phyloP scores from a whole-genome alignment of 2,888 invertebrate genomes.

The Geotrupes spiniger region DNA sequence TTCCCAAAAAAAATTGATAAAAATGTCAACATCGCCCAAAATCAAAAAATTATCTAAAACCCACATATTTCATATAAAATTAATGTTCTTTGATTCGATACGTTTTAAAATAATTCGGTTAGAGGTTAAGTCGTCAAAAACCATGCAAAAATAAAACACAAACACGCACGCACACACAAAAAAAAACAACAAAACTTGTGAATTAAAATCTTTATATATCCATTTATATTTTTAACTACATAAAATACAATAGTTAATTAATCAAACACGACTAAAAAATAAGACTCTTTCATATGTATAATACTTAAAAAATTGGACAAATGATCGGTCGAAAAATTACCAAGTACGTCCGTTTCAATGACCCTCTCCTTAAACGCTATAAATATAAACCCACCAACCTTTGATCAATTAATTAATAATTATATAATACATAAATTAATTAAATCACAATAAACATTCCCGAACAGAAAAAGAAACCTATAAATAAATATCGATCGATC shows the following conservation, averaged over 20 bases:
- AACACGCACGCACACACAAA: conserved; percentile 29
- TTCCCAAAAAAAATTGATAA: no score
- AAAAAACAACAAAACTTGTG: conserved; percentile 36
- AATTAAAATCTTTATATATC: conserved; percentile 42
- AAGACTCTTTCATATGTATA: conserved; percentile 2
- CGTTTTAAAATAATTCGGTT: no score
- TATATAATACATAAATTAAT: conserved; percentile 17
- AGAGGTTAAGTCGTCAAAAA: no score
- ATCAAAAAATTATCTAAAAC: no score
- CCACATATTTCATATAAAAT: no score
- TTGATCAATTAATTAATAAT: conserved; percentile 8
- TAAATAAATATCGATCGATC: conserved; percentile 7
- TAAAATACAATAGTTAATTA: conserved; percentile 40
- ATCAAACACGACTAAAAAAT: conserved; percentile 7
- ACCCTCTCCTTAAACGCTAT: neutral
- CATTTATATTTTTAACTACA: conserved; percentile 42
- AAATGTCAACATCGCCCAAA: no score
- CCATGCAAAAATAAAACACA: conserved; percentile 16
- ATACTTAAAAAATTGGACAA: neutral
- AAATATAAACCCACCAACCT: conserved; percentile 17
- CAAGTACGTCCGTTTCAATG: neutral
- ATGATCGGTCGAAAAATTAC: neutral
- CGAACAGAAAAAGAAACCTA: conserved; percentile 11
- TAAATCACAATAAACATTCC: conserved; percentile 18
- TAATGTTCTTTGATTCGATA: no score